A percentile compares a stretch with the other conserved stretches of the same genome.
phyloP scores from a whole-genome alignment of 2,113 vertebrate genomes.

The Tor tambroides region DNA sequence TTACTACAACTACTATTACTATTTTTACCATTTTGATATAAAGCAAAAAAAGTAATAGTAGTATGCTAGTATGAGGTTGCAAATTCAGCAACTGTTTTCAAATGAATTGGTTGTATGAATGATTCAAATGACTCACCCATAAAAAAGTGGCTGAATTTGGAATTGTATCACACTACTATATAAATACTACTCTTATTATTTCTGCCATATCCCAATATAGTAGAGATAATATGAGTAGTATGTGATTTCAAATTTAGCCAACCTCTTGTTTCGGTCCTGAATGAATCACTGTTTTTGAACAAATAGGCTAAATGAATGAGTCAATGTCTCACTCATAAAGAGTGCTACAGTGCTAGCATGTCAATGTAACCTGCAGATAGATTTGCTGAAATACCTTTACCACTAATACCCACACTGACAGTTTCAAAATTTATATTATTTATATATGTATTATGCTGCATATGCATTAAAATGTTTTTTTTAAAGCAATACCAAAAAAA shows the following conservation, averaged over 20 bases:
- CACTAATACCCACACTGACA: neutral
- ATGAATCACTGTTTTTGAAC: neutral
- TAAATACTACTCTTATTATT: no score
- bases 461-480: neutral
- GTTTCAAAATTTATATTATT: neutral
- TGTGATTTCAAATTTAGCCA: neutral
- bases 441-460: neutral
- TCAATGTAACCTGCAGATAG: neutral
- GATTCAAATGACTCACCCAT: neutral
- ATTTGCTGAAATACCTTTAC: neutral
- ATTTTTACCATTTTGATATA: neutral
- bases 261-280: neutral
- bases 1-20: neutral
- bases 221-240: neutral
- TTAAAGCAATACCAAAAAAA: neutral
- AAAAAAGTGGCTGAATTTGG: neutral
- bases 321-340: neutral
- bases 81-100: neutral
- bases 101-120: neutral
- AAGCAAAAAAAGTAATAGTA: neutral
- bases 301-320: neutral
- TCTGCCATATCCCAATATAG: neutral
- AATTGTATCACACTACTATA: neutral
- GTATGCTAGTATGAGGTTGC: neutral
- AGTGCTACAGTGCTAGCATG: neutral